Percentiles rank a stretch among this genome's conserved stretches.
Conservation (phyloP, 1,140 invertebrate genomes). For the Drosophila kepulauana region DNA sequence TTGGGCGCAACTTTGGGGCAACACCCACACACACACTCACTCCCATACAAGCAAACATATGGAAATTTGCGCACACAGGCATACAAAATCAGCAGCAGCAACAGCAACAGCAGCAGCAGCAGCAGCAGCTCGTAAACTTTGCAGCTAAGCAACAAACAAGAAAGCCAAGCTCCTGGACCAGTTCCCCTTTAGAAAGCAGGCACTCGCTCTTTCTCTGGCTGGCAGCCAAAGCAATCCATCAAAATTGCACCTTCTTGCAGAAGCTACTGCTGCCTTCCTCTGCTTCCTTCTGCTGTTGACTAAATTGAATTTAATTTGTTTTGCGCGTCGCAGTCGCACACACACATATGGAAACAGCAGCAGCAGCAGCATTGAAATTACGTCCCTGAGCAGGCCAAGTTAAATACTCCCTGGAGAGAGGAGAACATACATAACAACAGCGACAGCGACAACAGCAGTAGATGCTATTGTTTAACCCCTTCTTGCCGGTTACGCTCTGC, state of each 20-base stretch:
- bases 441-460: constrained; percentile 31
- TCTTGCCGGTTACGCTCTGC: constrained; percentile 49
- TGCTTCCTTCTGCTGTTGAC: constrained; percentile 55
- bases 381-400: constrained; percentile 68
- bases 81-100: constrained; percentile 45
- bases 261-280: constrained; percentile 33
- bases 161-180: constrained; percentile 47
- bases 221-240: constrained; percentile 81
- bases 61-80: constrained; percentile 57
- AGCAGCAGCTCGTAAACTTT: constrained; percentile 67
- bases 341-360: constrained; percentile 13
- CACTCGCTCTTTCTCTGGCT: constrained; percentile 40
- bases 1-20: constrained; percentile 56
- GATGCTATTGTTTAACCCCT: constrained; percentile 77
- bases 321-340: constrained; percentile 69
- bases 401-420: constrained; percentile 75
- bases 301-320: constrained; percentile 84
- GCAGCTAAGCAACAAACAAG: constrained; percentile 83
- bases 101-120: constrained; percentile 30
- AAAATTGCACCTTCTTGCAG: constrained; percentile 84
- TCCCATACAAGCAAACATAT: constrained; percentile 31
- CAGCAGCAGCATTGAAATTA: constrained; percentile 60
- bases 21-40: constrained; percentile 34
- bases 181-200: constrained; percentile 26
- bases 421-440: constrained; percentile 11